Percentiles rank a stretch among this genome's conserved stretches.
Evolutionary conservation across 2,113 vertebrate species (phyloP).

Genomic region (Burhinus oedicnemus): DNA sequence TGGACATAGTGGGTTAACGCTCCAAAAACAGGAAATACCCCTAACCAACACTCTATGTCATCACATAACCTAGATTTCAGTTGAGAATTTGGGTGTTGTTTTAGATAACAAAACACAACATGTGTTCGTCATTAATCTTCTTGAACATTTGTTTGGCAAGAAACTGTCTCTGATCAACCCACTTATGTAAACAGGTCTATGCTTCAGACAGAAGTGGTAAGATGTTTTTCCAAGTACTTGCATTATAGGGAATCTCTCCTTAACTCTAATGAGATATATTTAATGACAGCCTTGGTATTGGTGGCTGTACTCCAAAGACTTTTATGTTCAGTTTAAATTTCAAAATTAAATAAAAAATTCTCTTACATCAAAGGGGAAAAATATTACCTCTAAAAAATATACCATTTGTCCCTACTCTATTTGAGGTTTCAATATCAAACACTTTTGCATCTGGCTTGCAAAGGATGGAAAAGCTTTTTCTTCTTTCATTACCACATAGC

Average conservation of each 20-base stretch:
- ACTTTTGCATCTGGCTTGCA: neutral
- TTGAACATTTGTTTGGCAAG: constrained; percentile 27
- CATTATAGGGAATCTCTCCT: neutral
- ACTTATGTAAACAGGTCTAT: constrained; percentile 29
- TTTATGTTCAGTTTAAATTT: neutral
- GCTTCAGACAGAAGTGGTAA: constrained; percentile 21
- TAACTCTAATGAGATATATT: neutral
- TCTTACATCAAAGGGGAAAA: neutral
- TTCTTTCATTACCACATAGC: neutral
- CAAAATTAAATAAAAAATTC: neutral
- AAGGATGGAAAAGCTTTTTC: neutral
- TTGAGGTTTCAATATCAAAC: neutral
- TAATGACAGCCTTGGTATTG: neutral
- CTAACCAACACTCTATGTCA: neutral
- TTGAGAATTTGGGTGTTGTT: constrained; percentile 29
- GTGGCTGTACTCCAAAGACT: neutral
- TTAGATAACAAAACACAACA: constrained; percentile 45
- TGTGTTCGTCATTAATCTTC: constrained; percentile 34
- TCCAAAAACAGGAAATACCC: neutral
- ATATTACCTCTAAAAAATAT: neutral
- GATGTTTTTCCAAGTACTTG: constrained; percentile 27
- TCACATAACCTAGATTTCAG: constrained; percentile 27
- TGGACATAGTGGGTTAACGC: neutral
- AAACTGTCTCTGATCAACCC: constrained; percentile 20
- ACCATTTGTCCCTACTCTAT: neutral